Conservation (phyloP, 2,797 vertebrate genomes). For the Peromyscus melanophrys region DNA sequence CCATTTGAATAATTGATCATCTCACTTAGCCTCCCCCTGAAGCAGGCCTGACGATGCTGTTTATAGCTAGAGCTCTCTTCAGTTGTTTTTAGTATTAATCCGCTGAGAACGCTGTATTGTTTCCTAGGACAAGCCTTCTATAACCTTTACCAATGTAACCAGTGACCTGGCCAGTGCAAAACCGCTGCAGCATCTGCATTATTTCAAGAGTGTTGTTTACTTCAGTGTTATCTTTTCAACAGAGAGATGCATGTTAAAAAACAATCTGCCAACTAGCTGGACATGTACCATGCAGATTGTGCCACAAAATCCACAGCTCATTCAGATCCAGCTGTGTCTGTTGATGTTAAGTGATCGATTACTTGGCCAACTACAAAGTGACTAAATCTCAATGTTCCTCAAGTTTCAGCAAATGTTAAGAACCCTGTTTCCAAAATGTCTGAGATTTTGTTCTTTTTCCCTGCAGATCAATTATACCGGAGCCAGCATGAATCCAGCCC, state of each 20-base stretch:
- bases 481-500: constrained; percentile 98
- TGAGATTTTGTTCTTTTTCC: constrained; percentile 74
- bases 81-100: neutral
- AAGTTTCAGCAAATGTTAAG: neutral
- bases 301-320: neutral
- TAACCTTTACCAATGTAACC: neutral
- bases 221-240: neutral
- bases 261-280: neutral
- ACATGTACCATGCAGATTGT: neutral
- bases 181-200: neutral
- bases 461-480: constrained; percentile 96
- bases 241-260: neutral
- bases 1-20: constrained; percentile 77
- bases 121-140: neutral
- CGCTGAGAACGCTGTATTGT: neutral
- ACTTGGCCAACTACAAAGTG: constrained; percentile 2
- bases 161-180: neutral
- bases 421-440: neutral
- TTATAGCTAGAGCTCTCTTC: constrained; percentile 37
- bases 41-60: constrained; percentile 72
- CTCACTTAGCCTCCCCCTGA: constrained; percentile 70
- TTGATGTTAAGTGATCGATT: neutral
- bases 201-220: neutral
- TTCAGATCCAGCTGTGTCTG: constrained; percentile 52
- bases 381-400: neutral